phyloP scores from a whole-genome alignment of 2,113 vertebrate species.

The Caranx ignobilis region DNA sequence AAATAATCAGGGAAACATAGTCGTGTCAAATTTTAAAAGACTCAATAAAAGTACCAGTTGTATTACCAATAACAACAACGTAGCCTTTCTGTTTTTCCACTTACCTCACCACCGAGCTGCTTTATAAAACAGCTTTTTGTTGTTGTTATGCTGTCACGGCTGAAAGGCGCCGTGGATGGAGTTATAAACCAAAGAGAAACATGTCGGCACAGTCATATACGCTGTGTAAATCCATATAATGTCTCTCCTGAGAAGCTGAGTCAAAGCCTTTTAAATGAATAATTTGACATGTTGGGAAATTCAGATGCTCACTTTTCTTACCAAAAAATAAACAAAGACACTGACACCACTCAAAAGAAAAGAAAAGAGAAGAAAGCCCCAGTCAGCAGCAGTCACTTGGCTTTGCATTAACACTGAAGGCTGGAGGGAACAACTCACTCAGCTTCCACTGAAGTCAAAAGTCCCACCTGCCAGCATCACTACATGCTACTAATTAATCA shows the following conservation, averaged over 20 bases:
- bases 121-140: slow-evolving; percentile 69
- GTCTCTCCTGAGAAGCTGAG: slow-evolving; percentile 31
- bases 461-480: background rate
- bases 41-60: slow-evolving; percentile 49
- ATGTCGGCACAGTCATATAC: slow-evolving; percentile 31
- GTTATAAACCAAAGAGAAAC: slow-evolving; percentile 45
- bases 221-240: slow-evolving; percentile 27
- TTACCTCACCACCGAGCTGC: slow-evolving; percentile 74
- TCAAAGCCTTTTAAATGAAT: slow-evolving; percentile 11
- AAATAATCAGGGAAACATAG: slow-evolving; percentile 43
- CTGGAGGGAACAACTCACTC: background rate
- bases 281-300: background rate
- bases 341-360: background rate
- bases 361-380: background rate
- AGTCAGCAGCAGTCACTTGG: background rate
- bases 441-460: background rate
- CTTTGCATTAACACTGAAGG: background rate
- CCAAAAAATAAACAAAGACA: background rate
- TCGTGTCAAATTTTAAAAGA: slow-evolving; percentile 45
- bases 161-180: slow-evolving; percentile 48
- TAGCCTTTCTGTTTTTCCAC: slow-evolving; percentile 74
- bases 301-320: background rate
- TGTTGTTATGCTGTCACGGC: slow-evolving; percentile 71
- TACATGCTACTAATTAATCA: background rate
- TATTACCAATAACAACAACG: slow-evolving; percentile 62